A percentile compares a stretch with the other conserved stretches of the same genome.
phyloP scores from a whole-genome alignment of 2,113 vertebrate genomes.

The Sapayoa aenigma region DNA sequence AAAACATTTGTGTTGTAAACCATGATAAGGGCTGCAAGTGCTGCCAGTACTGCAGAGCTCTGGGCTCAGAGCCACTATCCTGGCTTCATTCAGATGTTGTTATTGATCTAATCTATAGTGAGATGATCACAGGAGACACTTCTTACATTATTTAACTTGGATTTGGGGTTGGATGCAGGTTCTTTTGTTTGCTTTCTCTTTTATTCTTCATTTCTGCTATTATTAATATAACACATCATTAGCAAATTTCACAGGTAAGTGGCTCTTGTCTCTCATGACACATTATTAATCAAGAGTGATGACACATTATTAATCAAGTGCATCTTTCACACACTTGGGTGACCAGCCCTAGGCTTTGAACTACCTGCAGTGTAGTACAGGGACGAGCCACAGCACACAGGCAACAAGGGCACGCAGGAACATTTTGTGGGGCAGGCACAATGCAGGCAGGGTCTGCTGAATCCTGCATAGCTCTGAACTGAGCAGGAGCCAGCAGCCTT shows the following conservation, averaged over 20 bases:
- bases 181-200: neutral
- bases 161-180: neutral
- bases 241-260: neutral
- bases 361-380: neutral
- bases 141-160: slow-evolving; percentile 28
- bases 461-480: neutral
- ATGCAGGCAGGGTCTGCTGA: fast-evolving
- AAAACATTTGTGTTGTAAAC: slow-evolving; percentile 10
- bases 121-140: slow-evolving; percentile 27
- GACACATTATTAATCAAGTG: neutral
- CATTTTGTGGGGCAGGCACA: neutral
- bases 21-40: neutral
- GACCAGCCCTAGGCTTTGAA: neutral
- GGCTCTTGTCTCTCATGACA: neutral
- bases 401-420: fast-evolving
- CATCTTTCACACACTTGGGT: neutral
- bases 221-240: neutral
- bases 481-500: neutral
- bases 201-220: neutral
- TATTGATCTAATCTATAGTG: neutral
- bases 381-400: neutral
- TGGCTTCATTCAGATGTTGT: neutral
- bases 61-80: slow-evolving; percentile 43
- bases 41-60: slow-evolving; percentile 7
- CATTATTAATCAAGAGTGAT: neutral